Evolutionary conservation across 2,113 vertebrate genomes (phyloP).

Genomic region (Pseudolaguvia tuberculata): DNA sequence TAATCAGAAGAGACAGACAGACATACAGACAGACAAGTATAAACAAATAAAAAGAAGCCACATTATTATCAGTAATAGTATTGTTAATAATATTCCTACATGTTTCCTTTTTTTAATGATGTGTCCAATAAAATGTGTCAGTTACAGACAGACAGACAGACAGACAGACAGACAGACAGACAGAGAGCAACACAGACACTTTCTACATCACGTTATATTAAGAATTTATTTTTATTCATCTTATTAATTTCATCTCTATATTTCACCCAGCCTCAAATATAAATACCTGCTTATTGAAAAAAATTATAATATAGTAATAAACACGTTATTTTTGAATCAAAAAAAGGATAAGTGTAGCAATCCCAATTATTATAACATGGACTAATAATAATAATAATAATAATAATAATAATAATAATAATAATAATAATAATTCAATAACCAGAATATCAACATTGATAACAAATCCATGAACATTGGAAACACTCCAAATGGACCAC

Average conservation of each 20-base stretch:
- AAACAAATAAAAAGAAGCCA: not conserved
- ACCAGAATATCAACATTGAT: constrained; percentile 78
- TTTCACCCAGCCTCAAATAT: constrained; percentile 76
- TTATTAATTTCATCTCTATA: constrained; percentile 71
- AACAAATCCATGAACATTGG: constrained; percentile 74
- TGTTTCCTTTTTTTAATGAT: no score
- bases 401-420: constrained; percentile 65
- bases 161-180: not conserved
- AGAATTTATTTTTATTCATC: constrained; percentile 75
- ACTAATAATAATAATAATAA: constrained; percentile 65
- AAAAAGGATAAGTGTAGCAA: constrained; percentile 68
- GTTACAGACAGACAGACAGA: no score
- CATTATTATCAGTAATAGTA: not conserved
- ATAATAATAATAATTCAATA: constrained; percentile 64
- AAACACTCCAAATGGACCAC: constrained; percentile 73
- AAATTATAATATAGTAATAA: constrained; percentile 53
- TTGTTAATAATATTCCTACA: no score
- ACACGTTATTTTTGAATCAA: constrained; percentile 65
- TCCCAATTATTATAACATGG: constrained; percentile 68
- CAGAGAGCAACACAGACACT: constrained; percentile 28
- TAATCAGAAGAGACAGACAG: not conserved
- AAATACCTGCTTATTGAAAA: constrained; percentile 73
- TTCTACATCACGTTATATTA: constrained; percentile 53
- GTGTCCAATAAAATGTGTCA: no score
- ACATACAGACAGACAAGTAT: not conserved